Base-by-base conservation (phyloP, 2,888 invertebrate species). In the Lithosia quadra region DNA sequence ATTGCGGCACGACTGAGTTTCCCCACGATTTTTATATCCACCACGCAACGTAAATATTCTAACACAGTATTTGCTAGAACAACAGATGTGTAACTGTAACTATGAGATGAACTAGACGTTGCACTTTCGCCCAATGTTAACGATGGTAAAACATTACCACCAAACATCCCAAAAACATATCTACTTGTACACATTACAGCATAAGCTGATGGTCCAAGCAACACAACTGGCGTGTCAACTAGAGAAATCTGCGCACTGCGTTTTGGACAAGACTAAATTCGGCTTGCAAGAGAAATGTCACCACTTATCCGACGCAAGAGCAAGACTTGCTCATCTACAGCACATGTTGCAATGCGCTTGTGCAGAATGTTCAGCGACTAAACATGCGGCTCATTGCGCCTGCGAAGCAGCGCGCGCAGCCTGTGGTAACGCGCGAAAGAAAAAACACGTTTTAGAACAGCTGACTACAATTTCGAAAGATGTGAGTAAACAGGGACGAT, bases 391-490 rank as follows among this genome's bases (percentile, higher is more conserved):
- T 0, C 96, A 96, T 60, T 96, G 96, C 70, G 97, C 97, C 0
- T 96, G 96, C 24, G 95, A 96, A 66, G 96, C 97, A 0, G 97
- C 97, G 0, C 95, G 96, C 36, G 96, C 96, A 22, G 97, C 97
- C 8, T 96, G 96, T 75, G 95, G 96, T 0, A 96, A 96, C 73
- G 96, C 96, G 0, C 90, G 93, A 71, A 90, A 94, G 68, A 96
- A 93, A 86, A 95, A 93, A 81, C 90, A 89, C 11, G 68, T 88
- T 1, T 69, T 71, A 1, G 79, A 74, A 43, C 80, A 82, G 65
- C 53, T 63, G 5, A 33, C 43, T 18, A 18, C 43, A 58, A 49
- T 4, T 11, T 34, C 61, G 18, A 67, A 56, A 61, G 57, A 39
- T 33, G 55, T 55, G 1, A 64, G 55, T 64, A 33, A 68, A 28